Conservation (phyloP, 2,797 vertebrate species). For the Hydrocynus forskahlii region DNA sequence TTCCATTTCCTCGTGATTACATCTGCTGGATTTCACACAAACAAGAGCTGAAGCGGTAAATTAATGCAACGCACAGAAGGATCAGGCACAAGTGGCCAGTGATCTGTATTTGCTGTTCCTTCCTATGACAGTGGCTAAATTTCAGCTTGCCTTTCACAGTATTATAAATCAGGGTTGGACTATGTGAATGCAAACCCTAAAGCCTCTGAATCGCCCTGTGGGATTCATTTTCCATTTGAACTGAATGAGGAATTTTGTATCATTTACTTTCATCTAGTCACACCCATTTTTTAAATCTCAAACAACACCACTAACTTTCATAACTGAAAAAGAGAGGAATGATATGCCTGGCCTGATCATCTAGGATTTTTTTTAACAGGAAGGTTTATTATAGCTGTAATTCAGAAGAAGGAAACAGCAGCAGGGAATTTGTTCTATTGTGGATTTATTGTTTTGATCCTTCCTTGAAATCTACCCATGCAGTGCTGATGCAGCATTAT, state of each 20-base stretch:
- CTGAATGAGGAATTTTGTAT: slow-evolving; percentile 8
- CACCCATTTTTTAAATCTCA: not conserved
- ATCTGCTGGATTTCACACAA: slow-evolving; percentile 37
- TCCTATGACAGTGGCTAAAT: slow-evolving; percentile 23
- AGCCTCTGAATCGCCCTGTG: slow-evolving; percentile 26
- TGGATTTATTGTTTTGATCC: slow-evolving; percentile 2
- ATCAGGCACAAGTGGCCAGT: slow-evolving; percentile 33
- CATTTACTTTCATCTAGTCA: slow-evolving; percentile 16
- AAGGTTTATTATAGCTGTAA: slow-evolving; percentile 13
- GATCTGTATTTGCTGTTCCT: slow-evolving; percentile 33
- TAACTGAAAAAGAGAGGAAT: not conserved
- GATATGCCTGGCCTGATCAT: slow-evolving; percentile 23
- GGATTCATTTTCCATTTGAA: not conserved
- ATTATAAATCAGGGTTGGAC: slow-evolving; percentile 48
- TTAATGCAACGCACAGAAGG: slow-evolving; percentile 8
- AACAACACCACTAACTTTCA: slow-evolving; percentile 3
- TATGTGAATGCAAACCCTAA: slow-evolving; percentile 32
- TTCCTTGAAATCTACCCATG: slow-evolving; percentile 2
- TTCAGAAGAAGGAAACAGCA: not conserved
- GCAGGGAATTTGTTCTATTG: not conserved
- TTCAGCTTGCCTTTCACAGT: slow-evolving; percentile 32
- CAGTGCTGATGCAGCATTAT: not conserved
- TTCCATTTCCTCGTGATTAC: slow-evolving; percentile 41
- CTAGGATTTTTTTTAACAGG: not conserved
- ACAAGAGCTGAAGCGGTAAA: slow-evolving; percentile 24